Base-by-base conservation (phyloP, 2,113 vertebrate species). In the Zosterops japonicus region DNA sequence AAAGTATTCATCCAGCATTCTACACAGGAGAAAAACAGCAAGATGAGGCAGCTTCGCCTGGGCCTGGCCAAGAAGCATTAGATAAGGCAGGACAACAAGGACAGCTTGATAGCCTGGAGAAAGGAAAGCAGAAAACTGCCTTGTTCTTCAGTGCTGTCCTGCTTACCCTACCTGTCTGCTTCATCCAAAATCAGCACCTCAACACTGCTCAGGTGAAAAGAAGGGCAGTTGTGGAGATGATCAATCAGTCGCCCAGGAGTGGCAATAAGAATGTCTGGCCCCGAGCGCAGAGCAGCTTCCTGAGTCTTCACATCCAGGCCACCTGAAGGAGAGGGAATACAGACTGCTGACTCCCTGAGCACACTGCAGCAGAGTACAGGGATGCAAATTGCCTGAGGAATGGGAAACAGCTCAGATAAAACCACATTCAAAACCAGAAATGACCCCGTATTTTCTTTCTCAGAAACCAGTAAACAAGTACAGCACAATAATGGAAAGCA, bases 1-100 rank as follows among this genome's bases (percentile, higher is more conserved):
- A 83, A 99, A 99, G 96, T 99, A 99, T 84, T 99, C 99, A 21
- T 99, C 99, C 97, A 99, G 88, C 99, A 99, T 99, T 97, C 99
- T 99, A 96, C 59, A 14, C 7, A 63, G 82, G 4, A 79, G 46
- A 70, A 50, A 31, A 52, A 8, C 14, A 74, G 19, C 6, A 22
- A 69, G 25, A 31, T 75, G 72, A 79, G 19, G 23, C 15, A 57
- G 5, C 31, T 94, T 57, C n/a, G 50, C 10, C 9, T 36, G 25
- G 11, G 49, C 33, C 41, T 53, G 65, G 52, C 35, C 31, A 61
- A 76, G 39, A 77, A 85, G 56, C 4, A 18, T 42, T 16, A 31
- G 19, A n/a, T 27, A 83, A 70, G 20, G 49, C 44, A 79, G 35
- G 31, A 55, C 29, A 87, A 70, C 42, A 92, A 90, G 49, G 49